phyloP scores from a whole-genome alignment of 1,140 invertebrate genomes.

The Sycophaga agraensis region DNA sequence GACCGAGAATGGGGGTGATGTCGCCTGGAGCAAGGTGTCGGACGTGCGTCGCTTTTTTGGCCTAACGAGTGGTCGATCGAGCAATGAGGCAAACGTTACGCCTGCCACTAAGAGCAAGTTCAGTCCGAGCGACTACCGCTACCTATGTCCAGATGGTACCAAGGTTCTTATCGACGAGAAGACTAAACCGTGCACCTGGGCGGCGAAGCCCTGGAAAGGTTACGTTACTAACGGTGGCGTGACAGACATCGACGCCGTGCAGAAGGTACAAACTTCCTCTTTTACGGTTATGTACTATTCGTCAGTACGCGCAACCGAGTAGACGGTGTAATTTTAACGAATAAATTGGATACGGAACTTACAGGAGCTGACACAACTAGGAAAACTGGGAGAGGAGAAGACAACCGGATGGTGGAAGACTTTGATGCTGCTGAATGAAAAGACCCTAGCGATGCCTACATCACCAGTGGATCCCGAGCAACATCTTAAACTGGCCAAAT shows the following conservation, averaged over 20 bases:
- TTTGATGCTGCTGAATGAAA: slow-evolving; percentile 60
- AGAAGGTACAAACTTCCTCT: slow-evolving; percentile 37
- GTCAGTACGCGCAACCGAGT: too few relatives aligned
- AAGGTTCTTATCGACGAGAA: slow-evolving; percentile 63
- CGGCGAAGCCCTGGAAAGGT: slow-evolving; percentile 77
- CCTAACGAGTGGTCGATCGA: slow-evolving; percentile 39
- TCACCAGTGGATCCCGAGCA: slow-evolving; percentile 64
- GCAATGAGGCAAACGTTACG: slow-evolving; percentile 48
- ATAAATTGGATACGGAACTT: too few relatives aligned
- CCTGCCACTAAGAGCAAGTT: slow-evolving; percentile 44
- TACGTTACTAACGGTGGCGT: slow-evolving; percentile 67
- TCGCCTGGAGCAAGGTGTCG: slow-evolving; percentile 83
- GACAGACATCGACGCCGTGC: slow-evolving; percentile 51
- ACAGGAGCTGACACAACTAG: slow-evolving; percentile 50
- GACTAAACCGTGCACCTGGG: slow-evolving; percentile 74
- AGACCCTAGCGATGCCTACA: slow-evolving; percentile 63
- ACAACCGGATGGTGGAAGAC: slow-evolving; percentile 61
- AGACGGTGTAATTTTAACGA: too few relatives aligned
- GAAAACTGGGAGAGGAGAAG: slow-evolving; percentile 52
- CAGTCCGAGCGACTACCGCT: slow-evolving; percentile 66
- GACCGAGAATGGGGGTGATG: slow-evolving; percentile 73
- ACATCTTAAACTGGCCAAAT: slow-evolving; percentile 72
- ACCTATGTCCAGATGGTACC: slow-evolving; percentile 81
- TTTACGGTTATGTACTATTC: too few relatives aligned
- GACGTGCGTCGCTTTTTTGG: slow-evolving; percentile 76